Evolutionary conservation across 1,140 invertebrate species (phyloP).

Genomic region (Gonatopus flavifemur): DNA sequence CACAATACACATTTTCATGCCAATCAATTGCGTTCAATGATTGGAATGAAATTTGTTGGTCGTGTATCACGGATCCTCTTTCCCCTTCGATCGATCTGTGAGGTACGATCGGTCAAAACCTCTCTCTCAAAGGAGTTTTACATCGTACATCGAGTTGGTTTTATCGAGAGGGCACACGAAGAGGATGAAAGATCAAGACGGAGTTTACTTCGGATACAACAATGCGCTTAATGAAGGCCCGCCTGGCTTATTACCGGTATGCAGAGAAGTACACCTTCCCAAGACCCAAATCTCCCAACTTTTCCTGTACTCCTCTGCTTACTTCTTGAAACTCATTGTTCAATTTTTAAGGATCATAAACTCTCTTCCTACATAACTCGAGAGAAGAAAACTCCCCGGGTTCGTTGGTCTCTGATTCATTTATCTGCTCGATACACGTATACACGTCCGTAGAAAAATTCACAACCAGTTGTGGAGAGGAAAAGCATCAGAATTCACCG

Average conservation of each 20-base stretch:
- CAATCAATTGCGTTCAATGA: no score
- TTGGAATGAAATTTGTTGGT: no score
- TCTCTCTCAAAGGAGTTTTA: constrained; percentile 6
- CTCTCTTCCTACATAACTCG: no score
- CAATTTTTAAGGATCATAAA: constrained; percentile 40
- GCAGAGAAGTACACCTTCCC: no score
- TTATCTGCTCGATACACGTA: no score
- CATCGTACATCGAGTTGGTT: constrained; percentile 1
- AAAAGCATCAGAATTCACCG: no score
- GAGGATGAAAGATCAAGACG: constrained; percentile 4
- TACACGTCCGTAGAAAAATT: no score
- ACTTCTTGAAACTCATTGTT: constrained; percentile 37
- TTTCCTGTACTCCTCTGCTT: constrained; percentile 22
- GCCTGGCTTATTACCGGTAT: constrained; percentile 48
- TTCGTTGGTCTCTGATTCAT: no score
- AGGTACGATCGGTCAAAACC: constrained; percentile 34
- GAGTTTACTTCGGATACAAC: constrained; percentile 33
- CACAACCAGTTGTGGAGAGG: no score
- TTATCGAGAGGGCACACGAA: neutral
- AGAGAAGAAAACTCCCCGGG: no score
- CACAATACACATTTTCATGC: no score
- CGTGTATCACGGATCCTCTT: constrained; percentile 20
- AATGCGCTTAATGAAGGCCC: constrained; percentile 53
- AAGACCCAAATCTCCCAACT: constrained; percentile 42
- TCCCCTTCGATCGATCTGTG: constrained; percentile 27